Percentiles rank a stretch among this genome's conserved stretches.
Evolutionary conservation across 1,140 invertebrate genomes (phyloP).

Genomic region (Tribolium castaneum): DNA sequence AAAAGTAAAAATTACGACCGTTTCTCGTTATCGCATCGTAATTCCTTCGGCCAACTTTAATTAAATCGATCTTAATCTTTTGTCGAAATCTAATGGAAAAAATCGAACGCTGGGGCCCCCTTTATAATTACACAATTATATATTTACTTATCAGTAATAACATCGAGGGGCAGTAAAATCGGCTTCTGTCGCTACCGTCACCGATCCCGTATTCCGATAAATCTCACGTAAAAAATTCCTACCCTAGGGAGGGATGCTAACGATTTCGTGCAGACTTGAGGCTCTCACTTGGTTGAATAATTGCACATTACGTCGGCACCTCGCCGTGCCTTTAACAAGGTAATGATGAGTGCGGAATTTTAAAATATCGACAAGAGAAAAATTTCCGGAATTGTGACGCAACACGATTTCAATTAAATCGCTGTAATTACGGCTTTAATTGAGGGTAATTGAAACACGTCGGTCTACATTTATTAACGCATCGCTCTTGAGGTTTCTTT

Average conservation of each 20-base stretch:
- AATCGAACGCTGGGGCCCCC: neutral
- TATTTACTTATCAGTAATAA: conserved; percentile 28
- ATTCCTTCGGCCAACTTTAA: conserved; percentile 8
- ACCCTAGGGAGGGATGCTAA: neutral
- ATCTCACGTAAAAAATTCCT: neutral
- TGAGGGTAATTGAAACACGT: conserved; percentile 17
- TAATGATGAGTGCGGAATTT: neutral
- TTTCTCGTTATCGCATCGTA: neutral
- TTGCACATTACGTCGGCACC: conserved; percentile 6
- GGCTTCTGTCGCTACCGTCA: conserved; percentile 18
- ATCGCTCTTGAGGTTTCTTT: conserved; percentile 13
- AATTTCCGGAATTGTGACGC: neutral
- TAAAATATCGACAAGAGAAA: neutral
- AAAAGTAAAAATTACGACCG: neutral
- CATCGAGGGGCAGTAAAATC: conserved; percentile 11
- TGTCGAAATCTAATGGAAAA: conserved; percentile 24
- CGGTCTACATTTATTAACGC: conserved; percentile 1
- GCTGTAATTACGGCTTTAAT: conserved; percentile 23
- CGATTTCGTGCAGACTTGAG: neutral
- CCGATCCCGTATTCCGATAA: neutral
- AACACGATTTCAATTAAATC: conserved; percentile 7
- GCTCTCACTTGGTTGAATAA: neutral
- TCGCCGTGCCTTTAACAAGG: neutral
- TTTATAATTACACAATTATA: conserved; percentile 34
- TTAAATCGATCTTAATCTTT: conserved; percentile 21